Evolutionary conservation across 2,797 vertebrate genomes (phyloP).

Genomic region (Scleropages formosus): DNA sequence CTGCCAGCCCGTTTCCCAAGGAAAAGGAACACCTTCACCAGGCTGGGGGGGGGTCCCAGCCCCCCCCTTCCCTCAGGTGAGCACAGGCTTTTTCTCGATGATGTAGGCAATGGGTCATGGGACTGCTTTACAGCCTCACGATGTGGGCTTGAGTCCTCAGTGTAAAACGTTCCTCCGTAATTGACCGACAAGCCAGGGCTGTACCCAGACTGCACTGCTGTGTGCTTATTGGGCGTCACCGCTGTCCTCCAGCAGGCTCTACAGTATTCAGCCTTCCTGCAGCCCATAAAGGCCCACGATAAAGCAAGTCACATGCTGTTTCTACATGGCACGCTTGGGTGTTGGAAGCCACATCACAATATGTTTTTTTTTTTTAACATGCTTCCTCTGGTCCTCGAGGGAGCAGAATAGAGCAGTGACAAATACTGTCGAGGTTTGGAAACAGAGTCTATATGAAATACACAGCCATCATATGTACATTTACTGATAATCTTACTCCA

Average conservation of each 20-base stretch:
- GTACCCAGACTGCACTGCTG: slow-evolving; percentile 34
- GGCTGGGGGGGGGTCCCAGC: neutral
- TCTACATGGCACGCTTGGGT: too few species aligned
- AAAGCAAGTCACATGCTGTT: slow-evolving; percentile 55
- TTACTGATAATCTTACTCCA: slow-evolving; percentile 33
- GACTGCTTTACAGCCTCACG: slow-evolving; percentile 16
- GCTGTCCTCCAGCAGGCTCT: slow-evolving; percentile 47
- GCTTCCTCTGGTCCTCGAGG: too few species aligned
- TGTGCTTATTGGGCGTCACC: slow-evolving; percentile 44
- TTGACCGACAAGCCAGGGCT: slow-evolving; percentile 38
- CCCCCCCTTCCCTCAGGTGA: neutral
- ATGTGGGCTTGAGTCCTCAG: slow-evolving; percentile 33
- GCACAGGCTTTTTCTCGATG: slow-evolving; percentile 6
- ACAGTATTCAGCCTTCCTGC: slow-evolving; percentile 37
- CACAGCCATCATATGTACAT: slow-evolving; percentile 31
- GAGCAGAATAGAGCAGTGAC: slow-evolving; percentile 54
- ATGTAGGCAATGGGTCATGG: slow-evolving; percentile 3
- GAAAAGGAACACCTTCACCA: slow-evolving; percentile 10
- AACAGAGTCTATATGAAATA: slow-evolving; percentile 26
- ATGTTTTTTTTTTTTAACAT: too few species aligned
- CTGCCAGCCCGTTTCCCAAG: slow-evolving; percentile 12
- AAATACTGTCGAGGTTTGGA: slow-evolving; percentile 49
- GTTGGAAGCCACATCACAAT: too few species aligned
- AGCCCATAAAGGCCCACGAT: slow-evolving; percentile 61
- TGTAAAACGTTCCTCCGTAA: slow-evolving; percentile 49